These are phyloP conservation scores for Prunella fulvescens DNA, from an alignment of 2,113 vertebrate species.

Conservation along the genomic window DNA sequence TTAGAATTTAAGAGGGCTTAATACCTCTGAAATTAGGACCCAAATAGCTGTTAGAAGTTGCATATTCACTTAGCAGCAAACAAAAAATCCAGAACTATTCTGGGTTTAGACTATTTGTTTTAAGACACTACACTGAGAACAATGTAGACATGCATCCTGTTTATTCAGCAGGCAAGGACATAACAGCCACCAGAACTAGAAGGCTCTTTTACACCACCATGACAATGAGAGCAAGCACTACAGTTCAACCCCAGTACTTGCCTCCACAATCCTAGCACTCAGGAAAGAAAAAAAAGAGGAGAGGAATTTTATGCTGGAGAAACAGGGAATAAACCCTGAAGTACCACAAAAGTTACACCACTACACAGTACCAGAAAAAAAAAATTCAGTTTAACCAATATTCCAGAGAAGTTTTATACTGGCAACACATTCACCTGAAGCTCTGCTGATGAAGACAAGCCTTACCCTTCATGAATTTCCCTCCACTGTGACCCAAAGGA, in stretches of 20 bases:
- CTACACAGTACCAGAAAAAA: neutral
- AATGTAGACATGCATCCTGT: conserved; percentile 38
- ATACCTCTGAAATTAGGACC: neutral
- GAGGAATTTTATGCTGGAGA: neutral
- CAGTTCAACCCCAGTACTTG: neutral
- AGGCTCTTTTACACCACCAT: neutral
- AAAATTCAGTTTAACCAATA: neutral
- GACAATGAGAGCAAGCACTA: neutral
- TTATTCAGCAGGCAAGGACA: neutral
- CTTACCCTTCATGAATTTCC: neutral
- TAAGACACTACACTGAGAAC: conserved; percentile 5
- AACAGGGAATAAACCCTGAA: neutral
- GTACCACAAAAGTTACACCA: neutral
- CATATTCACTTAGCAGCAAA: neutral
- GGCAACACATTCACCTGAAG: neutral
- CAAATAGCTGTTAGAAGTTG: neutral
- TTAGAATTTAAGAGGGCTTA: neutral
- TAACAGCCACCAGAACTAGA: neutral
- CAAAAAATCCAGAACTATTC: neutral
- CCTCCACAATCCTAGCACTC: neutral
- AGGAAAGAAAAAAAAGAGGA: neutral
- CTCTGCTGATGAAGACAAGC: neutral
- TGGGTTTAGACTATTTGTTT: neutral
- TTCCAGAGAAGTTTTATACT: neutral
- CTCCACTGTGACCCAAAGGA: neutral